Percentiles rank a stretch among this genome's conserved stretches.
Evolutionary conservation across 2,888 invertebrate species (phyloP).

Genomic region (Panopea generosa): DNA sequence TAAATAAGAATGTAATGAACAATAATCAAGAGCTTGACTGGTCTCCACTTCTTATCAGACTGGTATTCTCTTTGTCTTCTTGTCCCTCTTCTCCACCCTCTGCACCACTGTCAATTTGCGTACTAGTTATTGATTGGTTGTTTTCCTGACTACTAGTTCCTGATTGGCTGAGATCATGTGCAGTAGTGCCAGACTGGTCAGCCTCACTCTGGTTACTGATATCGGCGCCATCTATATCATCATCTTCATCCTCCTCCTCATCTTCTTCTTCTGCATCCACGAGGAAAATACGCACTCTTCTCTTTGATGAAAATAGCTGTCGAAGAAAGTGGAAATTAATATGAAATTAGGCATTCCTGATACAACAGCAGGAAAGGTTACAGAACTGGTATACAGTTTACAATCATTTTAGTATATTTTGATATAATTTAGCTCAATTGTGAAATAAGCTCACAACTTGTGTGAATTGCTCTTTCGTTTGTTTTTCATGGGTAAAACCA

Average conservation of each 20-base stretch:
- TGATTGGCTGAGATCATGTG: slow-evolving; percentile 57
- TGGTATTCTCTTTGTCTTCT: slow-evolving; percentile 75
- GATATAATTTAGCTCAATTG: too few relatives aligned
- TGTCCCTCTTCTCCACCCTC: slow-evolving; percentile 62
- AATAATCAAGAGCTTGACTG: background rate
- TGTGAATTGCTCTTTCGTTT: too few relatives aligned
- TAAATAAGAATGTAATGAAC: too few relatives aligned
- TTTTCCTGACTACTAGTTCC: slow-evolving; percentile 43
- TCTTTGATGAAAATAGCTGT: slow-evolving; percentile 90
- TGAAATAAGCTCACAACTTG: too few relatives aligned
- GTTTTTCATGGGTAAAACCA: too few relatives aligned
- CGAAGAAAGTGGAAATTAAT: background rate
- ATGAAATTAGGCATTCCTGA: too few relatives aligned
- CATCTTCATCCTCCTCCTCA: slow-evolving; percentile 89
- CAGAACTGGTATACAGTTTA: too few relatives aligned
- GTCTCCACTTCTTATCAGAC: slow-evolving; percentile 36
- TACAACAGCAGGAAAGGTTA: too few relatives aligned
- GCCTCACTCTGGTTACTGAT: slow-evolving; percentile 62
- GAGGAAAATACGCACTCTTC: slow-evolving; percentile 94
- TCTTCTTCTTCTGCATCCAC: slow-evolving; percentile 97
- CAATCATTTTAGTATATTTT: too few relatives aligned
- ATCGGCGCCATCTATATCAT: slow-evolving; percentile 63
- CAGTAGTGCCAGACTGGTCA: slow-evolving; percentile 52
- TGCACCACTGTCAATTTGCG: slow-evolving; percentile 39
- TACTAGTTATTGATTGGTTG: slow-evolving; percentile 55